Evolutionary conservation across 2,113 vertebrate genomes (phyloP).

Genomic region (Serinus canaria): DNA sequence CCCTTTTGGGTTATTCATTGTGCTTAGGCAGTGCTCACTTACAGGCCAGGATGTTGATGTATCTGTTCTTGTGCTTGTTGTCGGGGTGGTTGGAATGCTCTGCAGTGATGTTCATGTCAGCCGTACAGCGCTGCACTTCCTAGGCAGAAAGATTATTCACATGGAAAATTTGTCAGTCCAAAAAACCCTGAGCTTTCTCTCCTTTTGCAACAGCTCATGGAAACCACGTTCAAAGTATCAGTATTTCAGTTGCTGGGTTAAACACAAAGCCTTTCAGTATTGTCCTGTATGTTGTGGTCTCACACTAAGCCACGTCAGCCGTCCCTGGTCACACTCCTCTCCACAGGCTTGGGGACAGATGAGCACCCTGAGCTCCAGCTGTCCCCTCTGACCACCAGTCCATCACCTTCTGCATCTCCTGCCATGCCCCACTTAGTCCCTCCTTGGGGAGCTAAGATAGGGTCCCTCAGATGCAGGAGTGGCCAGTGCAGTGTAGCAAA

Average conservation of each 20-base stretch:
- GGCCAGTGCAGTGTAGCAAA: neutral
- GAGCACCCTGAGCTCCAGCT: neutral
- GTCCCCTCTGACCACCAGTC: neutral
- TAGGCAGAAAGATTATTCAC: conserved; percentile 58
- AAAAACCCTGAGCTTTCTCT: neutral
- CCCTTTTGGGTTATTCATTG: neutral
- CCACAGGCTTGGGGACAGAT: neutral
- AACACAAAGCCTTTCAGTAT: neutral
- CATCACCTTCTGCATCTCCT: neutral
- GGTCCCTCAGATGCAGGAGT: neutral
- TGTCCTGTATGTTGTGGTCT: neutral
- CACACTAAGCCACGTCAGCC: neutral
- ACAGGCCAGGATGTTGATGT: conserved; percentile 99
- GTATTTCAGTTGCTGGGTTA: neutral
- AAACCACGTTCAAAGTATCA: neutral
- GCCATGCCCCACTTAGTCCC: neutral
- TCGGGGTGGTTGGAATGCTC: conserved; percentile 98
- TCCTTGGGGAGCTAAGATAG: neutral
- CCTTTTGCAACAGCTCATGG: neutral
- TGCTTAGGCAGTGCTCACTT: conserved; percentile 63
- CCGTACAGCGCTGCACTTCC: conserved; percentile 95
- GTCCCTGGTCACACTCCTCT: neutral
- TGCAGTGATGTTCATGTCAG: conserved; percentile 96
- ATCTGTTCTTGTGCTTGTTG: conserved; percentile 99
- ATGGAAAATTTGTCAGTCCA: neutral